These are phyloP conservation scores for Hirtodrosophila alboralis DNA, from an alignment of 2,888 invertebrate species.

Conservation along the genomic window DNA sequence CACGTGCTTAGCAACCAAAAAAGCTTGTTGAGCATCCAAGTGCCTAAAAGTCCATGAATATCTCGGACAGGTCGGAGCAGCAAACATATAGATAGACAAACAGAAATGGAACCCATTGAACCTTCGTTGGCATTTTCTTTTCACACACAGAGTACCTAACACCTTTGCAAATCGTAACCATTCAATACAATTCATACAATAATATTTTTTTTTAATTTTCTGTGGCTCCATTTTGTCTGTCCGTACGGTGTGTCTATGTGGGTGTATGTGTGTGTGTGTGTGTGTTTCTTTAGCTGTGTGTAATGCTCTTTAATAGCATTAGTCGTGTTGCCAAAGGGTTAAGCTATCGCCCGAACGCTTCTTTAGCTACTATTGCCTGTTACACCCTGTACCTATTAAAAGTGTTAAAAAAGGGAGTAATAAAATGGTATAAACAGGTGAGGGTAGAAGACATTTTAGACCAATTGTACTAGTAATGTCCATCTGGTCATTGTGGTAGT, in stretches of 20 bases:
- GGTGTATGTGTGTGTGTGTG: background rate
- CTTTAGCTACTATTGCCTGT: constrained; percentile 32
- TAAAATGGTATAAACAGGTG: too few species aligned
- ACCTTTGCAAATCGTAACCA: constrained; percentile 56
- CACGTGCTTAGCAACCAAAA: constrained; percentile 30
- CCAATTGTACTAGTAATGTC: too few species aligned
- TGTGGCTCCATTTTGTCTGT: constrained; percentile 34
- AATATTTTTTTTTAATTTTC: constrained; percentile 75
- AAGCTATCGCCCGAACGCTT: constrained; percentile 61
- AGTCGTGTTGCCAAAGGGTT: constrained; percentile 68
- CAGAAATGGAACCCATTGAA: constrained; percentile 46
- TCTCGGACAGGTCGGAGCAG: constrained; percentile 21
- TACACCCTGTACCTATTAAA: too few species aligned
- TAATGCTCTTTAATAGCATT: constrained; percentile 69
- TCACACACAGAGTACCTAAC: constrained; percentile 27
- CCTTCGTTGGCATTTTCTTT: constrained; percentile 24
- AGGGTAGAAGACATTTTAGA: too few species aligned
- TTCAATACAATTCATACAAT: constrained; percentile 66
- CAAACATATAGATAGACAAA: constrained; percentile 27
- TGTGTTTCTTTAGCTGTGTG: constrained; percentile 51
- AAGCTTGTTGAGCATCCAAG: constrained; percentile 44
- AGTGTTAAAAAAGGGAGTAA: too few species aligned
- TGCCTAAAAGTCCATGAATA: constrained; percentile 54
- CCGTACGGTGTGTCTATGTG: constrained; percentile 1
- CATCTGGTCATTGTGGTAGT: too few species aligned